Evolutionary conservation across 2,113 vertebrate genomes (phyloP), one percentile per base, ranked within the genome.

Genomic region (Mellivora capensis): DNA sequence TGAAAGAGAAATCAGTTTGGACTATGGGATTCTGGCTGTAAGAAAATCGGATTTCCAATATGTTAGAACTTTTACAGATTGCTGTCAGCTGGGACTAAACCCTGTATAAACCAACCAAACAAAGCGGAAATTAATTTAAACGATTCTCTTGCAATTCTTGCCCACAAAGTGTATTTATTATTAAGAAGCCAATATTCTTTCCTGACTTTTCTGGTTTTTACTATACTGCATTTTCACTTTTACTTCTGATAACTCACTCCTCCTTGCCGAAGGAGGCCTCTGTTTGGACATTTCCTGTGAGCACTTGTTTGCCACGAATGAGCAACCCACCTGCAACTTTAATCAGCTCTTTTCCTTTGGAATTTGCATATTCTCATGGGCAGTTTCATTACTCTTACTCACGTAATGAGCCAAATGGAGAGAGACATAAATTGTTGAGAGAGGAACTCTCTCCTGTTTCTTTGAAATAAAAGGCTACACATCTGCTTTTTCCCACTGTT

Each of bases 111-210:
- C 93, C 86, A 90, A 98, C 93, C 85, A 87, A 96, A 97, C 91
- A 96, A 86, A 98, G 83, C 25, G 25, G 92, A n/a, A 97, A 98
- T 98, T 97, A 97, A 98, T 96, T 98, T 97, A 96, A 98, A 98
- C 95, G 72, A 97, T 97, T 93, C 97, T 5, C 15, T 93, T 93
- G 97, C 93, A 93, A 90, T 96, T 96, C 95, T 97, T 94, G 97
- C 90, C 94, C 96, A 87, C 10, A 49, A 97, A 98, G 97, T 87
- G 88, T 96, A 94, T 97, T 98, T 98, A 98, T 98, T 98, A 98
- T 97, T 97, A 98, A 98, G 95, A 96, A 98, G 96, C 96, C 96
- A 98, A 98, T 97, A 97, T 97, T 97, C 95, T 97, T 97, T 80
- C 94, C 91, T 44, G 97, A 93, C 89, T 97, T 87, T 29, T 31